A percentile compares a stretch with the other conserved stretches of the same genome.
These are phyloP conservation scores for Oscarella lobularis DNA, from an alignment of 37 sponge, comb jelly and placozoan genomes.

Conservation along the genomic window DNA sequence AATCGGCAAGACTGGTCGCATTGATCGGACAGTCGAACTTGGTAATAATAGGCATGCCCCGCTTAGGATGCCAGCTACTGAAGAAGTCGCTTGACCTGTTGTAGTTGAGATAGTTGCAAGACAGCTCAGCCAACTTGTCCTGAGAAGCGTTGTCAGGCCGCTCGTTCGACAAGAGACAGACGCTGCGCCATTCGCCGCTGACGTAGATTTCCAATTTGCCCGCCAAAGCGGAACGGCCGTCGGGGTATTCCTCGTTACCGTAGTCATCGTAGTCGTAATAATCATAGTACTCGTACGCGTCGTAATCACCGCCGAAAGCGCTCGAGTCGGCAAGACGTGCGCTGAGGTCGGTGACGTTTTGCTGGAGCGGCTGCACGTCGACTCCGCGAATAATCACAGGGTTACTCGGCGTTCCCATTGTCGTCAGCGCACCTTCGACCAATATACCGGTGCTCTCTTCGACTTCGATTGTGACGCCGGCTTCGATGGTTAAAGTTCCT, in stretches of 20 bases:
- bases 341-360: too few species aligned
- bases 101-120: neutral
- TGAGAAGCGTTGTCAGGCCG: neutral
- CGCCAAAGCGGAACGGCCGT: neutral
- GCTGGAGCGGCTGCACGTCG: too few species aligned
- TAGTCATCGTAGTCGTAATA: neutral
- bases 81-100: neutral
- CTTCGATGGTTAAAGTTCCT: neutral
- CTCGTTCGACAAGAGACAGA: neutral
- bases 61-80: neutral
- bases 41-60: neutral
- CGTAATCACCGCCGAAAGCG: neutral
- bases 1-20: neutral
- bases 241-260: neutral
- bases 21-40: neutral
- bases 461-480: neutral
- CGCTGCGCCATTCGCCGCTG: neutral
- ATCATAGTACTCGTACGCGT: neutral
- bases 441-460: neutral
- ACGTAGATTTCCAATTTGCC: neutral
- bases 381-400: neutral
- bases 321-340: neutral
- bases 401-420: neutral
- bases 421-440: neutral
- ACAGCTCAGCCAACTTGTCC: neutral